phyloP scores from a whole-genome alignment of 2,888 invertebrate species.

The Synergus laeviventris region DNA sequence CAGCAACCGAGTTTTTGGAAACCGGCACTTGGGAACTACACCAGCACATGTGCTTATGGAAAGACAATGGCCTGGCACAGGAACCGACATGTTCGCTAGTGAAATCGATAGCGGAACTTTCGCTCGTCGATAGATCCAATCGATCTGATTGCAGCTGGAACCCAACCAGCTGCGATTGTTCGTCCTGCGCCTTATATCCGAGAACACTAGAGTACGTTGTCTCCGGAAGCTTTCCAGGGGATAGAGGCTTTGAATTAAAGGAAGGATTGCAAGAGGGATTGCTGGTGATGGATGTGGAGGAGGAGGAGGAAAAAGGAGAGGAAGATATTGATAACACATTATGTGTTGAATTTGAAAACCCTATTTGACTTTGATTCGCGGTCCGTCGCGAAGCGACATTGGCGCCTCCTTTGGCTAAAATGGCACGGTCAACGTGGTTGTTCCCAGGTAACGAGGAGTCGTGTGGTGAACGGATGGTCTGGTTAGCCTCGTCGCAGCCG shows the following conservation, averaged over 20 bases:
- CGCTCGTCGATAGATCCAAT: conserved; percentile 43
- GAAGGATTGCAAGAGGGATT: conserved; percentile 47
- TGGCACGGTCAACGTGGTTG: conserved; percentile 46
- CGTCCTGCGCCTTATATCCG: conserved; percentile 46
- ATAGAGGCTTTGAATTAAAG: conserved; percentile 44
- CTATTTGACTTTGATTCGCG: conserved; percentile 48
- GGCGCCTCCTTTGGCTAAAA: conserved; percentile 43
- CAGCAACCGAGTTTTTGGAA: conserved; percentile 6
- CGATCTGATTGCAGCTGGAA: conserved; percentile 50
- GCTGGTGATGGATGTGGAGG: conserved; percentile 45
- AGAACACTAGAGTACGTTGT: conserved; percentile 1
- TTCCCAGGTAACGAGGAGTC: conserved; percentile 44
- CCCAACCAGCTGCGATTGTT: conserved; percentile 49
- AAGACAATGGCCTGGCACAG: conserved; percentile 72
- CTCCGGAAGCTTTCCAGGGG: conserved; percentile 43
- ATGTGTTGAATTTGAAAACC: conserved; percentile 28
- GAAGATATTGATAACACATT: conserved; percentile 15
- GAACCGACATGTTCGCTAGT: conserved; percentile 23
- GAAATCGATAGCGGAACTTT: conserved; percentile 43
- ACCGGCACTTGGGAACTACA: conserved; percentile 55
- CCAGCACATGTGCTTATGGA: conserved; percentile 73
- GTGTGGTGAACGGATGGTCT: conserved; percentile 25
- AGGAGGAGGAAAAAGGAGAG: conserved; percentile 40
- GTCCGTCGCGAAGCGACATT: conserved; percentile 44
- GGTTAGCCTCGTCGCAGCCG: conserved; percentile 37